Evolutionary conservation across 2,113 vertebrate genomes (phyloP).

Genomic region (Strix uralensis): DNA sequence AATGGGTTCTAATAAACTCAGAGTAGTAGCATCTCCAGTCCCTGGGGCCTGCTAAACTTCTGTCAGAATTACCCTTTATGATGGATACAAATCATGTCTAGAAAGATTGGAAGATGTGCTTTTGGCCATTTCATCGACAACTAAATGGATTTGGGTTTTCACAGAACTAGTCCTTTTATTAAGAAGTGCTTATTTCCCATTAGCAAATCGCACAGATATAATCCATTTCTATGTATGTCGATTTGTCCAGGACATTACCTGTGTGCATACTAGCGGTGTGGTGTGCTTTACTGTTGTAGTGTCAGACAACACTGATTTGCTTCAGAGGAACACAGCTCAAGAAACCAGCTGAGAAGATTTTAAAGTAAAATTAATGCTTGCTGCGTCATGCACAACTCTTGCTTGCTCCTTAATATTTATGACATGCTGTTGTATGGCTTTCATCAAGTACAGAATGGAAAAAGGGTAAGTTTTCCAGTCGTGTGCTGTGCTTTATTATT

Average conservation of each 20-base stretch:
- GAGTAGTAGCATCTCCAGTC: not conserved
- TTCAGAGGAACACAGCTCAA: not conserved
- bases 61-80: not conserved
- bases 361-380: not conserved
- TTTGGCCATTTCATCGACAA: not conserved
- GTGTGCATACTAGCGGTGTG: not conserved
- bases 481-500: not conserved
- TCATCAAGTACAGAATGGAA: not conserved
- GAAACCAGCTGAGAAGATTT: not conserved
- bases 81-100: not conserved
- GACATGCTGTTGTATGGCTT: not conserved
- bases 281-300: slow-evolving; percentile 30
- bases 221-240: not conserved
- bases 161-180: not conserved
- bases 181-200: not conserved
- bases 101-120: not conserved
- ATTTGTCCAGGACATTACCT: not conserved
- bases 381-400: not conserved
- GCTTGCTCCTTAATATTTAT: not conserved
- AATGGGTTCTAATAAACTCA: not conserved
- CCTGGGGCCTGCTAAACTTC: not conserved
- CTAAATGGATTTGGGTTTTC: not conserved
- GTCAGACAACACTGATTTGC: not conserved
- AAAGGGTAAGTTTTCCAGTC: slow-evolving; percentile 16
- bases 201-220: not conserved